A percentile compares a stretch with the other conserved stretches of the same genome.
Evolutionary conservation across 2,113 vertebrate species (phyloP).

Genomic region (Callorhinus ursinus): DNA sequence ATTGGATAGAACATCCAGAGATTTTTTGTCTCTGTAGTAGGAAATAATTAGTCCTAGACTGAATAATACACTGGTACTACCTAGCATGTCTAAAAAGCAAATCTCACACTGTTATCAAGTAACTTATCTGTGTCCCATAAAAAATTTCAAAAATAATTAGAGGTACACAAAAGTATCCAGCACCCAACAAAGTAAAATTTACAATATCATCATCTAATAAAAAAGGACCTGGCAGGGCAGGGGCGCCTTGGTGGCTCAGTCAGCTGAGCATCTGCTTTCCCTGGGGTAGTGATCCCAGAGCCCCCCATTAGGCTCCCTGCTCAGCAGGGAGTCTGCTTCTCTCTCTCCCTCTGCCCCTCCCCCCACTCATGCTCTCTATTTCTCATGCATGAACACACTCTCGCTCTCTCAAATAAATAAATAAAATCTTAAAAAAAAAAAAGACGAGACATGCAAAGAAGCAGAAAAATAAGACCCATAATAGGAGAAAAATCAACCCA

Average conservation of each 20-base stretch:
- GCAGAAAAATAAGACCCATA: not conserved
- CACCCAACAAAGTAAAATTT: not conserved
- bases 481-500: not conserved
- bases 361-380: not conserved
- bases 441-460: not conserved
- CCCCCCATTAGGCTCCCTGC: not conserved
- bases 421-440: not conserved
- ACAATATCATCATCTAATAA: not conserved
- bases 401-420: not conserved
- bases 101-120: not conserved
- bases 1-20: not conserved
- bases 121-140: not conserved
- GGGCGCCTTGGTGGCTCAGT: not conserved
- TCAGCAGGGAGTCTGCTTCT: not conserved
- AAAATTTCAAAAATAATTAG: slow-evolving; percentile 18
- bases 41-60: not conserved
- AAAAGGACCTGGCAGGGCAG: not conserved
- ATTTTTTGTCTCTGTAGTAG: not conserved
- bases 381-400: not conserved
- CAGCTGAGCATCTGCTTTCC: not conserved
- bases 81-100: not conserved
- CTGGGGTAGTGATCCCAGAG: not conserved
- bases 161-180: not conserved
- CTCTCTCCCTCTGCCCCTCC: not conserved
- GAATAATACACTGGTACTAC: not conserved